phyloP scores from a whole-genome alignment of 2,888 invertebrate species.

The Bombylius discolor region DNA sequence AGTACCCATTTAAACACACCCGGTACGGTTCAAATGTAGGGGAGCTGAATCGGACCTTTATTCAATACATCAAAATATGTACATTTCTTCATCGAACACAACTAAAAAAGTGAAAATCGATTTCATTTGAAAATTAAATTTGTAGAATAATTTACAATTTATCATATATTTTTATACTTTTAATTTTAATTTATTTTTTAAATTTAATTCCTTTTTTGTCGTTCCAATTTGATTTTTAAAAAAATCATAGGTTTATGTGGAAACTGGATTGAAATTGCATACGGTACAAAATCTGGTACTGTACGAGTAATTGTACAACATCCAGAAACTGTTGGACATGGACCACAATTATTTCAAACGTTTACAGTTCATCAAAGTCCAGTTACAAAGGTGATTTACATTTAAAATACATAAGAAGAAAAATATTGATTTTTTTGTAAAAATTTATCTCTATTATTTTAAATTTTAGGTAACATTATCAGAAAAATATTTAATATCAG shows the following conservation, averaged over 20 bases:
- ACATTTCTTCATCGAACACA: no score
- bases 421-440: no score
- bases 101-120: no score
- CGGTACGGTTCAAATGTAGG: no score
- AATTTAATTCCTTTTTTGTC: slow-evolving; percentile 1
- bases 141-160: no score
- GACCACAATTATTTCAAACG: slow-evolving; percentile 95
- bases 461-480: slow-evolving; percentile 68
- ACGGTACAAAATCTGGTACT: slow-evolving; percentile 90
- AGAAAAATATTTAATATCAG: slow-evolving; percentile 88
- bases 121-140: no score
- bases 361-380: slow-evolving; percentile 95
- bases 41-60: no score
- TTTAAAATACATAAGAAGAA: no score
- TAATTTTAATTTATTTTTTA: neutral
- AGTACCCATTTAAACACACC: no score
- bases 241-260: slow-evolving; percentile 68
- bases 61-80: no score
- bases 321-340: slow-evolving; percentile 97
- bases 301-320: slow-evolving; percentile 97
- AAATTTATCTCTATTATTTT: neutral
- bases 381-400: slow-evolving; percentile 64
- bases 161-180: no score
- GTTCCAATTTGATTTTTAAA: slow-evolving; percentile 5
- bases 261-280: slow-evolving; percentile 99